Conservation (phyloP, 1,140 invertebrate genomes). For the Drosophila virilis region DNA sequence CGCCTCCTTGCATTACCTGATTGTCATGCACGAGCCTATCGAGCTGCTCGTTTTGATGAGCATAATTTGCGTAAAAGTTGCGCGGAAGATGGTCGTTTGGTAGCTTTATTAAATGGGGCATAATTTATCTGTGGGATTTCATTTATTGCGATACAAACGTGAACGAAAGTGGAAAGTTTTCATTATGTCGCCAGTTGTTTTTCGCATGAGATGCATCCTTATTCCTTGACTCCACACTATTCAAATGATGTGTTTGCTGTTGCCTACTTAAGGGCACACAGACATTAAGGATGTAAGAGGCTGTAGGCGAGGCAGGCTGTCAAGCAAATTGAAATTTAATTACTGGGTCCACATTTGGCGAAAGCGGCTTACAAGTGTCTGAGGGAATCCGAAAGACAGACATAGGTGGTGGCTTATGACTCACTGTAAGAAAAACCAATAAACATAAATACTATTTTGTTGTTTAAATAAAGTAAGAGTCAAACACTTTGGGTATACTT, state of each 20-base stretch:
- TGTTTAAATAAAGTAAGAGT: no score
- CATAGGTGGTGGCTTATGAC: neutral
- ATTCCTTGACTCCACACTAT: neutral
- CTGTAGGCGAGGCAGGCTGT: neutral
- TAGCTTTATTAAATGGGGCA: conserved; percentile 74
- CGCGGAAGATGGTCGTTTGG: conserved; percentile 17
- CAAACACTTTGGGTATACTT: no score
- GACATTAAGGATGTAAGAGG: neutral
- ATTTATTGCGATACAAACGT: conserved; percentile 36
- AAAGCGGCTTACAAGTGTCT: conserved; percentile 5
- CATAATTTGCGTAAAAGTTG: conserved; percentile 52
- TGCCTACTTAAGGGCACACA: conserved; percentile 21
- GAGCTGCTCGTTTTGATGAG: conserved; percentile 42
- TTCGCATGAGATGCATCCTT: neutral
- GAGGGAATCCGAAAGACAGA: neutral
- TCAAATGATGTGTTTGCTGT: neutral
- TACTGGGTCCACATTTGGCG: conserved; percentile 29
- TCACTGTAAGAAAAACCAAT: conserved; percentile 3
- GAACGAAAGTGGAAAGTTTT: conserved; percentile 27
- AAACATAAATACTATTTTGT: no score
- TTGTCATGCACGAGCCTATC: conserved; percentile 29
- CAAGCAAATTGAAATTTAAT: conserved; percentile 65
- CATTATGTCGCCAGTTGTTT: conserved; percentile 17
- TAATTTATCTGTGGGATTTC: conserved; percentile 64
- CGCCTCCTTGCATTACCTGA: conserved; percentile 5